A percentile compares a stretch with the other conserved stretches of the same genome.
These are phyloP conservation scores for Malacosoma neustria DNA, from an alignment of 2,888 invertebrate genomes.

Conservation along the genomic window DNA sequence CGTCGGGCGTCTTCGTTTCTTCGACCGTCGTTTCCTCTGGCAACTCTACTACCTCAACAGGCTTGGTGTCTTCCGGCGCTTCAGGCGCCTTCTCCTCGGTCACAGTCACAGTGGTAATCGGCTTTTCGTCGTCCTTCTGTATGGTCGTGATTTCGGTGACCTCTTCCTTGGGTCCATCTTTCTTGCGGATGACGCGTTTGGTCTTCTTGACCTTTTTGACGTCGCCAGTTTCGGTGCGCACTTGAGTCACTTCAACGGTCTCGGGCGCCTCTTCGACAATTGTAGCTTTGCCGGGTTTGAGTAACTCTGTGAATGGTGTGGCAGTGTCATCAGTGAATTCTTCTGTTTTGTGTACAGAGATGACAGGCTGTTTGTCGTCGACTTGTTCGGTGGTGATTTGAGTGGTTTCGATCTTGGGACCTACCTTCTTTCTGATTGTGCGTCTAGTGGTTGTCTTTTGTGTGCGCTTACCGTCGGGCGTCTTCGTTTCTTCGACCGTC, in stretches of 20 bases:
- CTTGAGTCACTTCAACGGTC: conserved; percentile 10
- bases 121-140: no score
- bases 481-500: not conserved
- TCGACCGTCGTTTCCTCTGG: no score
- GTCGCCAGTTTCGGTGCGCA: conserved; percentile 23
- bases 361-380: conserved; percentile 18
- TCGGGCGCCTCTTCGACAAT: no score
- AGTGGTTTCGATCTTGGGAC: conserved; percentile 17
- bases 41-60: conserved; percentile 9
- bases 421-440: conserved; percentile 21
- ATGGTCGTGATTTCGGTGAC: no score
- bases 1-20: no score
- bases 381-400: conserved; percentile 4
- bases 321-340: conserved; percentile 8
- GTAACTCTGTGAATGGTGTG: conserved; percentile 3
- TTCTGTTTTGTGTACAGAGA: conserved; percentile 20
- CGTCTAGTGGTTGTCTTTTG: conserved; percentile 28
- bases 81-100: conserved; percentile 3
- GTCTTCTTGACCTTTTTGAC: conserved; percentile 6
- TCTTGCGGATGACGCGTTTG: conserved; percentile 18
- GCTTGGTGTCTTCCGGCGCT: conserved; percentile 14
- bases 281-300: no score
- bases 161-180: conserved; percentile 12
- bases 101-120: no score
- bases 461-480: conserved; percentile 15